Base-by-base conservation (phyloP, 2,888 invertebrate species). In the Heliconius cydno region DNA sequence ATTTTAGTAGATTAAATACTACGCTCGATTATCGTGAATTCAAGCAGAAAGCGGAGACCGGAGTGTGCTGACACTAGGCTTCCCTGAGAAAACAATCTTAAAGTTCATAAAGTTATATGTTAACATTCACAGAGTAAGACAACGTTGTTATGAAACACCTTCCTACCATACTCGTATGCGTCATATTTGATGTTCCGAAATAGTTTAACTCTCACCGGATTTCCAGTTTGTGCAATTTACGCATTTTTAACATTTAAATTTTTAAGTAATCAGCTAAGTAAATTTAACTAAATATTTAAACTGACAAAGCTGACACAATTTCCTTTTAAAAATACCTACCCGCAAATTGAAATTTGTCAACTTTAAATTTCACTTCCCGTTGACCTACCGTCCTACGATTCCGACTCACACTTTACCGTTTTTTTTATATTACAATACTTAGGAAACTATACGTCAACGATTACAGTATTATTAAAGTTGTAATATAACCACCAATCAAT, bases 401-500 rank as follows among this genome's bases (percentile, higher is more conserved):
- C 5, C 15, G 52, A 52, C 60, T 60, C n/a, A 10, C 60, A 12
- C n/a, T 60, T 60, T 3, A 13, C 52, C 52, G 52, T 15, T 57
- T 57, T 60, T 60, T 12, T 57, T 7, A 73, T 70, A 65, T 41
- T 75, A 25, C 28, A 46, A 30, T 66, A 67, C 25, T 77, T 30
- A 79, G 66, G 76, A 68, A 76, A 78, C 71, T 25, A 7, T 72
- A 79, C 72, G 79, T 81, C 77, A 83, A 80, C 63, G 78, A 78
- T 67, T 66, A 65, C n/a, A 81, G 67, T 70, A n/a, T 46, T 71
- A 78, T 80, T 83, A 82, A 81, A 81, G 79, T 80, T 77, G 83
- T 83, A 81, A 79, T 46, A 67, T 19, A 81, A 72, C 72, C 81
- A 34, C n/a, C 79, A 81, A 85, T 86, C 84, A 84, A 12, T 28